Evolutionary conservation across 92 coral and sea anemone genomes (phyloP).

Genomic region (Scolanthus callimorphus): DNA sequence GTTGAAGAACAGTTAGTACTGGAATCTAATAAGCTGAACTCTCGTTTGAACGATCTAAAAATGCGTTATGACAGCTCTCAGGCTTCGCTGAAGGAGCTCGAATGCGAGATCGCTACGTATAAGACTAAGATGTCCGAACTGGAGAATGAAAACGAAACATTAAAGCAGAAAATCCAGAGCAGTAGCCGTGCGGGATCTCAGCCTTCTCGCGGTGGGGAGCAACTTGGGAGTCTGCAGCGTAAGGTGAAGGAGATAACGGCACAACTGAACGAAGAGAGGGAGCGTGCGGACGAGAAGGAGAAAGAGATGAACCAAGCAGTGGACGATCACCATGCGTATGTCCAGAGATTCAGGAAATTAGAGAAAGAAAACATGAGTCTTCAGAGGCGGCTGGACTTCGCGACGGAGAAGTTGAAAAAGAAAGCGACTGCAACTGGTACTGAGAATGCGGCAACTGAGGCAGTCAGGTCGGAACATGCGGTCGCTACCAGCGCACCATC

Average conservation of each 20-base stretch:
- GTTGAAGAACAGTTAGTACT: conserved; percentile 1
- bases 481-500: background rate
- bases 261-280: conserved; percentile 22
- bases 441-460: background rate
- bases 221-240: conserved; percentile 8
- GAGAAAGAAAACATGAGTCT: conserved; percentile 31
- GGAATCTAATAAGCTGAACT: conserved; percentile 35
- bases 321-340: conserved; percentile 16
- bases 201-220: background rate
- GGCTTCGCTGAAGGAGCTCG: conserved; percentile 18
- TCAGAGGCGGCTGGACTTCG: conserved; percentile 27
- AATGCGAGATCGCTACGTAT: conserved; percentile 21
- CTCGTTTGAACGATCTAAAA: conserved; percentile 35
- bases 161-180: conserved; percentile 16
- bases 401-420: conserved; percentile 23
- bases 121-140: conserved; percentile 12
- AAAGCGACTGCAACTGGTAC: background rate
- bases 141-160: conserved; percentile 19
- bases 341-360: conserved; percentile 24
- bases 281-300: conserved; percentile 38
- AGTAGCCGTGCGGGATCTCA: background rate
- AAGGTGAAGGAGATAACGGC: conserved; percentile 19
- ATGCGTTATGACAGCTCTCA: conserved; percentile 35
- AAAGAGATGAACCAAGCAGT: conserved; percentile 7
- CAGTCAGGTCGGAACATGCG: too few species aligned